Conservation (phyloP, 2,888 invertebrate genomes). For the Eucera pruinosa region DNA sequence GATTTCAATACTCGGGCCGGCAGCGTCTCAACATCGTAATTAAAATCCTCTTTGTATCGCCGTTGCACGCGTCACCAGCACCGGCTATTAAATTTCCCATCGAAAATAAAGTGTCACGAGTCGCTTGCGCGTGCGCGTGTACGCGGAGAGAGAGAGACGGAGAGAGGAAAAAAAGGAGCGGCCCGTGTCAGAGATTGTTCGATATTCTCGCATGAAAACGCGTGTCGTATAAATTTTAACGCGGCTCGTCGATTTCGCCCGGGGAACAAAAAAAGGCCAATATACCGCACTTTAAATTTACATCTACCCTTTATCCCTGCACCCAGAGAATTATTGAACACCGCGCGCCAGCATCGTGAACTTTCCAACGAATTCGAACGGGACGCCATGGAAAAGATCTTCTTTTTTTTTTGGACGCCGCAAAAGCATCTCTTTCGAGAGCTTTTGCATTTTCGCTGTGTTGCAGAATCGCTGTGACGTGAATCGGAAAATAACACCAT, state of each 20-base stretch:
- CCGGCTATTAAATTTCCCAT: conserved; percentile 60
- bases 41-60: conserved; percentile 56
- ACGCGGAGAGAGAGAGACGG: background rate
- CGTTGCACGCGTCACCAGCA: conserved; percentile 56
- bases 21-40: conserved; percentile 42
- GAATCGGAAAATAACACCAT: too few species aligned
- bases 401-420: too few species aligned
- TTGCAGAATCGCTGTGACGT: too few species aligned
- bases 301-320: conserved; percentile 46
- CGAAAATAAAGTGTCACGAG: conserved; percentile 61
- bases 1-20: conserved; percentile 19
- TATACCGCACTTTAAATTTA: conserved; percentile 57
- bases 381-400: too few species aligned
- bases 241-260: conserved; percentile 47
- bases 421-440: too few species aligned
- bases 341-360: too few species aligned
- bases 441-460: too few species aligned
- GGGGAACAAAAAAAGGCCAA: conserved; percentile 21
- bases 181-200: conserved; percentile 43
- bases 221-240: conserved; percentile 68
- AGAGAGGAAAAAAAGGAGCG: background rate
- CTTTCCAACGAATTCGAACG: too few species aligned
- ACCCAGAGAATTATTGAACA: conserved; percentile 47
- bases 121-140: too few species aligned
- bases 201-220: conserved; percentile 64